Conservation (phyloP, 2,797 vertebrate species). For the Catamblyrhynchus diadema region DNA sequence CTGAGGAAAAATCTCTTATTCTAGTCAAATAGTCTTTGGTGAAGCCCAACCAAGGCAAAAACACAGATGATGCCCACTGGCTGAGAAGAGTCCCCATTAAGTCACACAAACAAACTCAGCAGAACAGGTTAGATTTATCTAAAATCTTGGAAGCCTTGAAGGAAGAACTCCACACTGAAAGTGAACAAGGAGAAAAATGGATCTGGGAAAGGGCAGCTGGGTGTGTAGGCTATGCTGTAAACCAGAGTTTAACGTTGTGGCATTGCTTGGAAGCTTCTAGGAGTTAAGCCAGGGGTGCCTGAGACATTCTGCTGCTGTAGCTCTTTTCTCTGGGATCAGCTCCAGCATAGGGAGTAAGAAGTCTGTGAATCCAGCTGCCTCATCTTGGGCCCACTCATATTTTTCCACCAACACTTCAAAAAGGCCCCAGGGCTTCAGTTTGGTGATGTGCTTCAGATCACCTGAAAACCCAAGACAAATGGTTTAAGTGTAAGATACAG, state of each 20-base stretch:
- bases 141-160: slow-evolving; percentile 70
- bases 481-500: neutral
- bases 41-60: slow-evolving; percentile 68
- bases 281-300: slow-evolving; percentile 89
- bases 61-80: slow-evolving; percentile 57
- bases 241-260: slow-evolving; percentile 41
- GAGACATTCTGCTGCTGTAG: slow-evolving; percentile 92
- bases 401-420: slow-evolving; percentile 93
- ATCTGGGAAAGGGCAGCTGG: slow-evolving; percentile 40
- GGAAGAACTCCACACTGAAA: slow-evolving; percentile 72
- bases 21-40: slow-evolving; percentile 70
- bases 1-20: slow-evolving; percentile 24
- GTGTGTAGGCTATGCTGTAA: slow-evolving; percentile 65
- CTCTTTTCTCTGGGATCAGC: slow-evolving; percentile 91
- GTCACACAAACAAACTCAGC: slow-evolving; percentile 74
- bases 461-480: slow-evolving; percentile 74
- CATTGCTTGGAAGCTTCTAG: slow-evolving; percentile 68
- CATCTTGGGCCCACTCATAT: slow-evolving; percentile 94
- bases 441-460: slow-evolving; percentile 96
- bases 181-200: slow-evolving; percentile 10
- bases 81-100: slow-evolving; percentile 60
- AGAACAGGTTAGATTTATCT: slow-evolving; percentile 68
- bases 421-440: slow-evolving; percentile 97
- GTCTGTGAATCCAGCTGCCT: slow-evolving; percentile 89
- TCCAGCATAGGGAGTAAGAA: slow-evolving; percentile 98